A percentile compares a stretch with the other conserved stretches of the same genome.
Evolutionary conservation across 2,113 vertebrate genomes (phyloP).

Genomic region (Clinocottus analis): DNA sequence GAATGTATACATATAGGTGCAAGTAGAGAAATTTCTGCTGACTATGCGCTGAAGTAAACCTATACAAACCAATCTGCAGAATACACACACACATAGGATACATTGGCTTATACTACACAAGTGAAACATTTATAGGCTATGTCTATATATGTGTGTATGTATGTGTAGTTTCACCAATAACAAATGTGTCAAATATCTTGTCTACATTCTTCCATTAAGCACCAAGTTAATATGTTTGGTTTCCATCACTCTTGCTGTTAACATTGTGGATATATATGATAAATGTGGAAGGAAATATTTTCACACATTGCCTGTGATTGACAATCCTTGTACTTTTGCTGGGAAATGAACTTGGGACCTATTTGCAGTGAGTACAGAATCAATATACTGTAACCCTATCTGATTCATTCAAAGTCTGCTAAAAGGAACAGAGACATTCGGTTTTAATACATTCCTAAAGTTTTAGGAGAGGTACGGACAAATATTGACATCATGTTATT

Average conservation of each 20-base stretch:
- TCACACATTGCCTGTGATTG: not conserved
- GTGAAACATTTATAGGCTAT: not conserved
- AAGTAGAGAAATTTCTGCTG: not conserved
- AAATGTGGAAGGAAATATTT: not conserved
- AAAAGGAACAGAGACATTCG: not conserved
- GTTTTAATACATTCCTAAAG: not conserved
- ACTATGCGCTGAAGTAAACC: not conserved
- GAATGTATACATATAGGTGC: not conserved
- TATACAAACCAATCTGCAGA: not conserved
- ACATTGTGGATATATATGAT: not conserved
- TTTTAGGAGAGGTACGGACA: not conserved
- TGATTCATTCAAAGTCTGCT: not conserved
- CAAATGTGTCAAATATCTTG: not conserved
- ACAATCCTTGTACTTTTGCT: not conserved
- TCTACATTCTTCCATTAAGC: not conserved
- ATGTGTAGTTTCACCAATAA: not conserved
- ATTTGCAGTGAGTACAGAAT: slow-evolving; percentile 16
- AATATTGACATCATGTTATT: slow-evolving; percentile 11
- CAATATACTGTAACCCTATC: not conserved
- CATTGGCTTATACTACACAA: not conserved
- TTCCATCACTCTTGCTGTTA: not conserved
- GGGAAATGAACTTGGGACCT: not conserved
- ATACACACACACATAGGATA: not conserved
- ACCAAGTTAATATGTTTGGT: too few relatives aligned
- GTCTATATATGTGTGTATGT: not conserved